These are phyloP conservation scores for Hyaena hyaena DNA, from an alignment of 2,113 vertebrate genomes.

Conservation along the genomic window DNA sequence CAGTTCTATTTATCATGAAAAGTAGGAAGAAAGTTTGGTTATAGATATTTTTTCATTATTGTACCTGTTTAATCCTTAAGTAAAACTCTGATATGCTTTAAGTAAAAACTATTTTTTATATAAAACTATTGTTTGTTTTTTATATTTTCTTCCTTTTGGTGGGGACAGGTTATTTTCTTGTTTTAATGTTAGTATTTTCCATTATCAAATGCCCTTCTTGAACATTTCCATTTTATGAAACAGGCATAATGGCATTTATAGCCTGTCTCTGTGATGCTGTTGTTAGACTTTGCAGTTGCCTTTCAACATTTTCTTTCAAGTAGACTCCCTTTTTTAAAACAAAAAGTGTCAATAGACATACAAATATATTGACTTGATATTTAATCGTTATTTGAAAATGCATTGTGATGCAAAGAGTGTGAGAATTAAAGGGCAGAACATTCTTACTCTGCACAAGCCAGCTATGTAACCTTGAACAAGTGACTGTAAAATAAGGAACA, in stretches of 20 bases:
- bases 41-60: not conserved
- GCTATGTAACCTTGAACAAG: not conserved
- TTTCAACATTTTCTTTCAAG: not conserved
- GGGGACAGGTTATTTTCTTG: not conserved
- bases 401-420: not conserved
- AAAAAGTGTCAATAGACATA: not conserved
- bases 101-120: constrained; percentile 1
- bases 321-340: not conserved
- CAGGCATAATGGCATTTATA: not conserved
- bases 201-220: not conserved
- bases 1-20: not conserved
- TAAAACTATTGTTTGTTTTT: constrained; percentile 31
- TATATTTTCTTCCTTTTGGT: not conserved
- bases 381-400: constrained; percentile 44
- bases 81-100: not conserved
- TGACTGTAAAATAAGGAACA: not conserved
- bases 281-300: not conserved
- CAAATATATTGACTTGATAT: not conserved
- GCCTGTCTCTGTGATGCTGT: not conserved
- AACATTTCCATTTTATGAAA: not conserved
- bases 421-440: not conserved
- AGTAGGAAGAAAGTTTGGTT: not conserved
- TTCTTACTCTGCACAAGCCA: not conserved
- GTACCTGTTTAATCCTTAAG: constrained; percentile 27
- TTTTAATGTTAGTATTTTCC: not conserved